These are phyloP conservation scores for Caenorhabditis sp. DNA, from an alignment of 2,888 invertebrate genomes.

Conservation along the genomic window DNA sequence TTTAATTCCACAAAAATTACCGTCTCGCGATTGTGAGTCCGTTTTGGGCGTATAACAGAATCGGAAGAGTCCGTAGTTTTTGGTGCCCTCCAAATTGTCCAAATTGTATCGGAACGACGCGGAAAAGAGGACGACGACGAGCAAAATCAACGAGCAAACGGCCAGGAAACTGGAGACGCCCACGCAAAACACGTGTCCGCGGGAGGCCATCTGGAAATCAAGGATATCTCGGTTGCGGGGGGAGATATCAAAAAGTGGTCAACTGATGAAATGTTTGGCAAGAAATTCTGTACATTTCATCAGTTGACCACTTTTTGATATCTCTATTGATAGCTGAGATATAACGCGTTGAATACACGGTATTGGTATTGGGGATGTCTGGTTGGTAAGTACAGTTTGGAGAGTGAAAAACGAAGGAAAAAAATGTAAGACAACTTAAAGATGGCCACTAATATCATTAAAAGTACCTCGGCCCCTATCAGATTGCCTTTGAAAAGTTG, in stretches of 20 bases:
- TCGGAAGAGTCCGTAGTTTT: slow-evolving; percentile 65
- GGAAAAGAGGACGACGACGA: slow-evolving; percentile 58
- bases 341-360: background rate
- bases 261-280: background rate
- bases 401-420: too few relatives aligned
- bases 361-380: too few relatives aligned
- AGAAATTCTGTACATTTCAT: background rate
- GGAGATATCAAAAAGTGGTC: background rate
- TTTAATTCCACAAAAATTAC: background rate
- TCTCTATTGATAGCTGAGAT: background rate
- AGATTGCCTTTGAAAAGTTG: too few relatives aligned
- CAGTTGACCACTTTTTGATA: background rate
- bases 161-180: slow-evolving; percentile 34
- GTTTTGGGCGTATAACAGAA: slow-evolving; percentile 45
- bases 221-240: background rate
- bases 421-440: too few relatives aligned
- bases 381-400: too few relatives aligned
- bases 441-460: too few relatives aligned
- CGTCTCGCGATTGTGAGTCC: slow-evolving; percentile 26
- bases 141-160: slow-evolving; percentile 38
- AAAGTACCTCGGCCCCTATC: too few relatives aligned
- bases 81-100: slow-evolving; percentile 51
- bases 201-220: background rate
- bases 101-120: slow-evolving; percentile 57
- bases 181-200: slow-evolving; percentile 43